phyloP scores from a whole-genome alignment of 2,113 vertebrate species.

The Tragelaphus strepsiceros region DNA sequence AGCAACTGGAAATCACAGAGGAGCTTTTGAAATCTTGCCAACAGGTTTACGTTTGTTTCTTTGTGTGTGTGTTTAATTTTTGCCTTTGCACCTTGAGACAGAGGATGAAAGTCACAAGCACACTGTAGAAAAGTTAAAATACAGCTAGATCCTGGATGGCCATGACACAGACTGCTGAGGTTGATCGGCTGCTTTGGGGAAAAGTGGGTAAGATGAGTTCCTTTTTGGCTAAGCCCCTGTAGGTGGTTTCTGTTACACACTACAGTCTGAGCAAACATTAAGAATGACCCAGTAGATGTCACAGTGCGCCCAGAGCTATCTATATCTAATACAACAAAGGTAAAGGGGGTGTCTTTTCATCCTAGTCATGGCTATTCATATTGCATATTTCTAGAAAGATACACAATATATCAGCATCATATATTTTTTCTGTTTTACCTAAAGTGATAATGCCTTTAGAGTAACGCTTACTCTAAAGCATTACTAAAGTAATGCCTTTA shows the following conservation, averaged over 20 bases:
- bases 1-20: background rate
- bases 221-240: background rate
- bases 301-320: background rate
- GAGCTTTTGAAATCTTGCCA: background rate
- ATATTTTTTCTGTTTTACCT: background rate
- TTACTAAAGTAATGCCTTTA: background rate
- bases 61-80: background rate
- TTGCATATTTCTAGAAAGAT: background rate
- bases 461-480: background rate
- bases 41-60: background rate
- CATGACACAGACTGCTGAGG: background rate
- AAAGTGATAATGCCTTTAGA: background rate
- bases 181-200: background rate
- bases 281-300: background rate
- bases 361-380: background rate
- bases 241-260: fast-evolving
- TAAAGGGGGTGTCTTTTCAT: background rate
- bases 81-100: background rate
- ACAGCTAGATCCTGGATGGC: background rate
- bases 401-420: background rate
- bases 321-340: background rate
- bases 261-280: background rate
- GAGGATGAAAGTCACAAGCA: background rate
- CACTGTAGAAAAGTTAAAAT: background rate
- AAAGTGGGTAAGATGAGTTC: background rate